Evolutionary conservation across 1,140 invertebrate species (phyloP).

Genomic region (Mya arenaria): DNA sequence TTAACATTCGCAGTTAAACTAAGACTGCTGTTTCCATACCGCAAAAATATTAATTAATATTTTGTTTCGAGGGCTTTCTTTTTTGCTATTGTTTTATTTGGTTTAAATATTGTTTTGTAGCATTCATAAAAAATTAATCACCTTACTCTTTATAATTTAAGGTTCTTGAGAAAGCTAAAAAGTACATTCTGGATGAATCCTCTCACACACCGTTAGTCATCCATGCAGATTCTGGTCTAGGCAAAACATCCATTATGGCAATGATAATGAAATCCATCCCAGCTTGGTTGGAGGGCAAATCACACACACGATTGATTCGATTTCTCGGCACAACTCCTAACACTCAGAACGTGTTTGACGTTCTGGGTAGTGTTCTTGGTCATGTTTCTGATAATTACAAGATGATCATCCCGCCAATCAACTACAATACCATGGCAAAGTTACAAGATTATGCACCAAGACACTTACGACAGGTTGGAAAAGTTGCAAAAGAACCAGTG

Average conservation of each 20-base stretch:
- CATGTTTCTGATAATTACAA: conserved; percentile 67
- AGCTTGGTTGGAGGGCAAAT: conserved; percentile 61
- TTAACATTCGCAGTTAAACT: too few relatives aligned
- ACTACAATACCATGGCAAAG: conserved; percentile 65
- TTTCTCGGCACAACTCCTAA: conserved; percentile 71
- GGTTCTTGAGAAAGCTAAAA: conserved; percentile 59
- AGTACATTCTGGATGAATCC: conserved; percentile 59
- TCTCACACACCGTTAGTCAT: conserved; percentile 68
- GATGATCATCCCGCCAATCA: conserved; percentile 64
- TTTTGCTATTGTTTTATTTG: too few relatives aligned
- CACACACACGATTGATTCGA: conserved; percentile 62
- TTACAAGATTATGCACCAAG: conserved; percentile 66
- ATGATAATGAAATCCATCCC: conserved; percentile 65
- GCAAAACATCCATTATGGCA: conserved; percentile 73
- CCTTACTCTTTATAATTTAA: conserved; percentile 76
- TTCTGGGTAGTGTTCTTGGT: conserved; percentile 64
- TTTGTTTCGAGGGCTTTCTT: too few relatives aligned
- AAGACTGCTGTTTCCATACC: too few relatives aligned
- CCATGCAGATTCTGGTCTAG: conserved; percentile 68
- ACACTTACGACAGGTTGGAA: conserved; percentile 63
- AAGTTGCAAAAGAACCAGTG: conserved; percentile 66
- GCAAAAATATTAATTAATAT: too few relatives aligned
- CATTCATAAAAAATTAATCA: too few relatives aligned
- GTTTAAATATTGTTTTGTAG: too few relatives aligned
- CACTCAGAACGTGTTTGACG: conserved; percentile 63